Evolutionary conservation across 2,888 invertebrate genomes (phyloP).

Genomic region (Dryocosmus kuriphilus): DNA sequence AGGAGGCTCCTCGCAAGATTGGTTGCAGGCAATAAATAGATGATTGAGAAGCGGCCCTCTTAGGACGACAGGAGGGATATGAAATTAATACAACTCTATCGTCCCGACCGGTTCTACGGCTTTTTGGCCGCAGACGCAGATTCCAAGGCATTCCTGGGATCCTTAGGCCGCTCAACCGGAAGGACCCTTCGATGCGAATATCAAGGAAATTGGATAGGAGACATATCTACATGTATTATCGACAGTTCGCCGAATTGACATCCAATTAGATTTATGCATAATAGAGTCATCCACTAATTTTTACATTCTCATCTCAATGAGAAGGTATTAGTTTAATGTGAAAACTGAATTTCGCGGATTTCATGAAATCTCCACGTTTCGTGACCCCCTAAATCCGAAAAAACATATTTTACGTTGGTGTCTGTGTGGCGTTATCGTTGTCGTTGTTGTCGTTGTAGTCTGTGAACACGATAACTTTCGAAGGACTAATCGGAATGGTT

Average conservation of each 20-base stretch:
- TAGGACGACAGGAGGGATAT: slow-evolving; percentile 72
- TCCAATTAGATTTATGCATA: background rate
- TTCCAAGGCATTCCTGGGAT: slow-evolving; percentile 72
- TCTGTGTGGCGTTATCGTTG: no score
- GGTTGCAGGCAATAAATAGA: slow-evolving; percentile 76
- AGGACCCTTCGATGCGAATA: slow-evolving; percentile 73
- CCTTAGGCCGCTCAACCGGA: slow-evolving; percentile 73
- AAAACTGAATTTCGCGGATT: no score
- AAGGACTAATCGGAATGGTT: no score
- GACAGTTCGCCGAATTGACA: background rate
- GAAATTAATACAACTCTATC: slow-evolving; percentile 76
- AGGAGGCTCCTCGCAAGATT: slow-evolving; percentile 66
- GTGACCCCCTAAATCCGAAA: no score
- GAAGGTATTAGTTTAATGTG: no score
- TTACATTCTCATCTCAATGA: no score
- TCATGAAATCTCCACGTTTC: no score
- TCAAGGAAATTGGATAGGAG: slow-evolving; percentile 73
- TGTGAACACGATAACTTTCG: no score
- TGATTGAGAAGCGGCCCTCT: slow-evolving; percentile 69
- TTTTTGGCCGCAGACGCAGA: slow-evolving; percentile 59
- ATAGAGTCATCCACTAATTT: no score
- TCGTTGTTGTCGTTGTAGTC: no score
- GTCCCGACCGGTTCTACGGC: slow-evolving; percentile 64
- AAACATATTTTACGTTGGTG: no score
- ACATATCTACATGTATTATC: slow-evolving; percentile 27